These are phyloP conservation scores for Porites evermanni DNA, from an alignment of 92 coral and sea anemone genomes.

Conservation along the genomic window DNA sequence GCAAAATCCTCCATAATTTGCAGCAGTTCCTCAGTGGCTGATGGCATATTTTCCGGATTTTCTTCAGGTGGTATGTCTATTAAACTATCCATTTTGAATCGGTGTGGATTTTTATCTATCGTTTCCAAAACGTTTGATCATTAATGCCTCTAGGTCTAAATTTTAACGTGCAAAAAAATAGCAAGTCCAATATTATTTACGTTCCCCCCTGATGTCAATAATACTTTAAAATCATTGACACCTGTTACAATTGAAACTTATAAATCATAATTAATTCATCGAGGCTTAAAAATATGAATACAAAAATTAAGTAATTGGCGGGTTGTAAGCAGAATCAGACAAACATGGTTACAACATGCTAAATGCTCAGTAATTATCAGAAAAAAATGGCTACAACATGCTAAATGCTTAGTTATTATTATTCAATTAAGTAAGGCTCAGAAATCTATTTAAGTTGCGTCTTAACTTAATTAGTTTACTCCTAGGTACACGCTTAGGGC, in stretches of 20 bases:
- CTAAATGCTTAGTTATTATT: too few species aligned
- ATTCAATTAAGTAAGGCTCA: too few species aligned
- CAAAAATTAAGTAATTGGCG: background rate
- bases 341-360: background rate
- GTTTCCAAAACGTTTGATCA: background rate
- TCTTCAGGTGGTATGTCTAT: conserved; percentile 46
- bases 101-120: background rate
- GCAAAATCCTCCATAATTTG: conserved; percentile 88
- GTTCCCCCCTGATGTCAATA: conserved; percentile 12
- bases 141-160: background rate
- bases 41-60: conserved; percentile 64
- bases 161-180: background rate
- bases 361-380: background rate
- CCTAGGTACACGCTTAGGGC: too few species aligned
- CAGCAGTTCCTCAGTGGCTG: conserved; percentile 85
- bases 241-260: conserved; percentile 25
- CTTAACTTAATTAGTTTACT: too few species aligned
- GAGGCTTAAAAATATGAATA: background rate
- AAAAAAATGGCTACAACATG: too few species aligned
- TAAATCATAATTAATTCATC: conserved; percentile 24
- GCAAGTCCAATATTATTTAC: background rate
- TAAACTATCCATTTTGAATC: conserved; percentile 39
- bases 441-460: too few species aligned
- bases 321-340: background rate
- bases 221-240: background rate